These are phyloP conservation scores for Argyra leucocephala DNA, from an alignment of 2,888 invertebrate species.

Conservation along the genomic window DNA sequence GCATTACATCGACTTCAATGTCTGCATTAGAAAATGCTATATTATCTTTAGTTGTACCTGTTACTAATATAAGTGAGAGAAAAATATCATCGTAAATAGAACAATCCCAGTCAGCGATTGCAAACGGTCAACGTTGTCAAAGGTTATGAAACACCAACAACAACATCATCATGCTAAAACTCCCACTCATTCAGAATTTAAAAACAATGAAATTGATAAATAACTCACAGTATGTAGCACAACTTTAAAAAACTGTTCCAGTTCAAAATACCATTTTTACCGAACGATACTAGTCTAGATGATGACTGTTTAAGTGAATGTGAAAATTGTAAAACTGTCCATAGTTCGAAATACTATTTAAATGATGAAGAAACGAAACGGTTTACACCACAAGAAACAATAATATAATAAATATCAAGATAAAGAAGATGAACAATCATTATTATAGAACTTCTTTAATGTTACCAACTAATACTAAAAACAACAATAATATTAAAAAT, in stretches of 20 bases:
- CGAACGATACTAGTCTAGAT: conserved; percentile 44
- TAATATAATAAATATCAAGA: conserved; percentile 50
- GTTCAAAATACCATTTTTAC: conserved; percentile 43
- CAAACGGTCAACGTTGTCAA: conserved; percentile 34
- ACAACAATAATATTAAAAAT: conserved; percentile 43
- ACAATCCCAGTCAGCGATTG: conserved; percentile 12
- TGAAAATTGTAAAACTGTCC: conserved; percentile 73
- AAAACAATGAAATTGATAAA: conserved; percentile 27
- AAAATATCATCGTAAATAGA: conserved; percentile 17
- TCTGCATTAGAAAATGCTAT: conserved; percentile 11
- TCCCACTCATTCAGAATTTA: conserved; percentile 11
- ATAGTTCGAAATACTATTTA: conserved; percentile 56
- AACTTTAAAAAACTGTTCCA: conserved; percentile 43
- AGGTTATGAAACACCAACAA: conserved; percentile 21
- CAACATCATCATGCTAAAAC: conserved; percentile 9
- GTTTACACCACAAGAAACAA: conserved; percentile 55
- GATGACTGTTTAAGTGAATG: conserved; percentile 75
- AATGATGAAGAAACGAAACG: conserved; percentile 49
- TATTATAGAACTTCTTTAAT: conserved; percentile 56
- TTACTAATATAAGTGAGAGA: conserved; percentile 12
- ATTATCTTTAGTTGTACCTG: conserved; percentile 10
- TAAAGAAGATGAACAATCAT: conserved; percentile 43
- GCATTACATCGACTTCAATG: conserved; percentile 34
- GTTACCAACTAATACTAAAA: conserved; percentile 53
- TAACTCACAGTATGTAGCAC: conserved; percentile 43